Conservation (phyloP, 2,797 vertebrate species). For the Anableps anableps region DNA sequence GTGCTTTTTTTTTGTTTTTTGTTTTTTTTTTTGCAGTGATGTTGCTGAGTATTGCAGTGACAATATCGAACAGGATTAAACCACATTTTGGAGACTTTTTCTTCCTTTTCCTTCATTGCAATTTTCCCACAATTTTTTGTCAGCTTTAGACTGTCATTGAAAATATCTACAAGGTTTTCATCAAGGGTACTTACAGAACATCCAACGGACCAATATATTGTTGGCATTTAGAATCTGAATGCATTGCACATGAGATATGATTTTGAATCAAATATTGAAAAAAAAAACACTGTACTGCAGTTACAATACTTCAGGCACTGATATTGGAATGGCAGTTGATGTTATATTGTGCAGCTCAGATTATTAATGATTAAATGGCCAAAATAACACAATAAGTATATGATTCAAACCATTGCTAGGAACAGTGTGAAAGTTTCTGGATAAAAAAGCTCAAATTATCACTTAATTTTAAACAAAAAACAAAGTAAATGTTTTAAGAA, state of each 20-base stretch:
- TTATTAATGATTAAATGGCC: not conserved
- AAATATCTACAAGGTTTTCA: not conserved
- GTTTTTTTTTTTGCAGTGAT: not conserved
- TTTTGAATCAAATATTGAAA: not conserved
- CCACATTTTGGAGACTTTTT: too few species aligned
- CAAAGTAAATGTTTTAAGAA: not conserved
- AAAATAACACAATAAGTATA: not conserved
- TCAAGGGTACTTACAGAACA: not conserved
- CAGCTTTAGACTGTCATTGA: not conserved
- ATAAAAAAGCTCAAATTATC: not conserved
- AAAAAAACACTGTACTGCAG: not conserved
- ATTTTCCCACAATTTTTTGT: not conserved
- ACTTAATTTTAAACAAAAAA: not conserved
- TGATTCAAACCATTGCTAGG: not conserved
- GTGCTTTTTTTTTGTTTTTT: too few species aligned
- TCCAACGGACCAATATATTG: not conserved
- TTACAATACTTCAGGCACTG: not conserved
- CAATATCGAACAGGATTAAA: not conserved
- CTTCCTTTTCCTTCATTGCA: not conserved
- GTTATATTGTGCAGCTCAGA: not conserved
- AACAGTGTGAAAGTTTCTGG: not conserved
- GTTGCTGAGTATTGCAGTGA: not conserved
- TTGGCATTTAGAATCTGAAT: not conserved
- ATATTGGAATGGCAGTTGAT: not conserved
- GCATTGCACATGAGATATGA: not conserved